Conservation (phyloP, 2,797 vertebrate genomes). For the Mus caroli region DNA sequence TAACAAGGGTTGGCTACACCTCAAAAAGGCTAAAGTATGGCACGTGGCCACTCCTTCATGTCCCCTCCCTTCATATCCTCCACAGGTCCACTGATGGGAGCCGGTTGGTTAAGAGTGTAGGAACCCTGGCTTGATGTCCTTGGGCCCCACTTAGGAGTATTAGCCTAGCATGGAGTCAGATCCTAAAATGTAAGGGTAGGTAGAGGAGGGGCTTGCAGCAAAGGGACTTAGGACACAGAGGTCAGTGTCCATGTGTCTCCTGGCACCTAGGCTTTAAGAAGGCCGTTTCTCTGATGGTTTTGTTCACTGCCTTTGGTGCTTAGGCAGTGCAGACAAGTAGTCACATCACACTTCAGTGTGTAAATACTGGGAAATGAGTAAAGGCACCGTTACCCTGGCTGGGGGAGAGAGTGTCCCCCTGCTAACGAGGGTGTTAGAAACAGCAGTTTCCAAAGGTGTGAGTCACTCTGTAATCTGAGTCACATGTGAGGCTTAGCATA, state of each 20-base stretch:
- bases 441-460: constrained; percentile 69
- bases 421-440: constrained; percentile 67
- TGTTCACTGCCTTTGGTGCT: constrained; percentile 42
- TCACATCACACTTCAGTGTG: constrained; percentile 52
- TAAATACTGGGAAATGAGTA: constrained; percentile 65
- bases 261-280: constrained; percentile 23
- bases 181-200: background rate
- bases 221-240: constrained; percentile 31
- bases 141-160: background rate
- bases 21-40: constrained; percentile 47
- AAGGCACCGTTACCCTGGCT: constrained; percentile 59
- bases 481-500: constrained; percentile 67
- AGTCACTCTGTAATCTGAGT: constrained; percentile 79
- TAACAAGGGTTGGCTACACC: constrained; percentile 54
- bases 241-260: background rate
- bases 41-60: constrained; percentile 55
- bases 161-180: background rate
- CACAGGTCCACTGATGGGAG: background rate
- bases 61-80: constrained; percentile 36
- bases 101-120: background rate
- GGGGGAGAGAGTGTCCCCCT: constrained; percentile 55
- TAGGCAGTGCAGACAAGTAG: constrained; percentile 27
- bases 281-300: background rate
- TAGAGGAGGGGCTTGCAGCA: constrained; percentile 22
- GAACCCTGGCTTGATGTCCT: background rate